Evolutionary conservation across 2,888 invertebrate genomes (phyloP).

Genomic region (Megalurothrips usitatus): DNA sequence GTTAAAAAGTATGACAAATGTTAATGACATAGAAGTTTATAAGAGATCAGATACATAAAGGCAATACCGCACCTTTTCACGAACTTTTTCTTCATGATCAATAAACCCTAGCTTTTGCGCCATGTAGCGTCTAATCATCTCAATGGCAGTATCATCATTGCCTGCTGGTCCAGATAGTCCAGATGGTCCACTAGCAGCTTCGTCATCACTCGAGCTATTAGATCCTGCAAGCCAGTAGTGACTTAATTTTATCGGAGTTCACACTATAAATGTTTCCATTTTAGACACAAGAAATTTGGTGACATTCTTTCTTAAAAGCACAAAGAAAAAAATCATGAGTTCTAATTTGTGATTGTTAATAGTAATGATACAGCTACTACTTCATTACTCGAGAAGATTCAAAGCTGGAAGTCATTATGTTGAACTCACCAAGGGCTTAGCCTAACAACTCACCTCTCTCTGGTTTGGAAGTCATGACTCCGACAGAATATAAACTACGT

Average conservation of each 20-base stretch:
- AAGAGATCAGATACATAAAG: conserved; percentile 30
- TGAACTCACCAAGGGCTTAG: background rate
- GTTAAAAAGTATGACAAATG: conserved; percentile 37
- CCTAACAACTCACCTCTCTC: too few species aligned
- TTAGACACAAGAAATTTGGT: too few species aligned
- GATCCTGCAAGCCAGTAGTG: background rate
- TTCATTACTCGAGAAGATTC: background rate
- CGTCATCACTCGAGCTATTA: background rate
- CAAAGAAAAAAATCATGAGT: too few species aligned
- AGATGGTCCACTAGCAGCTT: background rate
- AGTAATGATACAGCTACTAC: background rate
- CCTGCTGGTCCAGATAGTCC: background rate
- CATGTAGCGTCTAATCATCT: conserved; percentile 60
- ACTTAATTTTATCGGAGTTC: too few species aligned
- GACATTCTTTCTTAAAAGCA: too few species aligned
- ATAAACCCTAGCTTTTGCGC: conserved; percentile 59
- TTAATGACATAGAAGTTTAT: conserved; percentile 28
- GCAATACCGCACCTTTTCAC: conserved; percentile 33
- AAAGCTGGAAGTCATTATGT: background rate
- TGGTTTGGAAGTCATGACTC: background rate
- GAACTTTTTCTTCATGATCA: conserved; percentile 42
- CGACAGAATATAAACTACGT: background rate
- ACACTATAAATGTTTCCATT: too few species aligned
- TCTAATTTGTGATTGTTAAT: too few species aligned
- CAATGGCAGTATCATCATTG: conserved; percentile 54